These are phyloP conservation scores for Hydractinia echinata DNA, from an alignment of 30 jellyfish, hydroid and myxozoan species.

Conservation along the genomic window DNA sequence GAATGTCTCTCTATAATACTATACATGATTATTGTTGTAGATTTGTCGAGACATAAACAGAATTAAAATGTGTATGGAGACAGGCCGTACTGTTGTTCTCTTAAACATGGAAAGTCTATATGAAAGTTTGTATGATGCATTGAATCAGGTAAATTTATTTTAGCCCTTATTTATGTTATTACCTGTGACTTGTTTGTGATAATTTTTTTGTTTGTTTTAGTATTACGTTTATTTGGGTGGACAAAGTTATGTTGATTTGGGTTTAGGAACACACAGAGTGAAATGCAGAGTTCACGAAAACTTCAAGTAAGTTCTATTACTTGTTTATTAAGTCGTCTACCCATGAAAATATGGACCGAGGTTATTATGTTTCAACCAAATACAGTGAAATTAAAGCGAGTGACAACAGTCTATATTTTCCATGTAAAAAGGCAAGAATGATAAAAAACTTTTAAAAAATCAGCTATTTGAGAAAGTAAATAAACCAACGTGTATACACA, in stretches of 20 bases:
- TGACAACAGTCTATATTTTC: too few relatives aligned
- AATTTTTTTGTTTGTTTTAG: slow-evolving; percentile 19
- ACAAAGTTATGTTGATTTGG: slow-evolving; percentile 71
- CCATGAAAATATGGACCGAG: not conserved
- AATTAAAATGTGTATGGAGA: slow-evolving; percentile 74
- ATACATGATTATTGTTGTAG: slow-evolving; percentile 3
- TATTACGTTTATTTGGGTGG: slow-evolving; percentile 68
- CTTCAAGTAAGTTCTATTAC: slow-evolving; percentile 43
- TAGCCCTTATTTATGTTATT: not conserved
- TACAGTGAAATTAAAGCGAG: too few relatives aligned
- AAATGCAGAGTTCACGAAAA: slow-evolving; percentile 78
- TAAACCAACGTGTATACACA: too few relatives aligned
- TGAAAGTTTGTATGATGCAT: slow-evolving; percentile 69
- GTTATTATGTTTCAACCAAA: too few relatives aligned
- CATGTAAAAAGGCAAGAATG: too few relatives aligned
- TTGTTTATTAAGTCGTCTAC: not conserved
- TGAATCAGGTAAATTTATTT: slow-evolving; percentile 46
- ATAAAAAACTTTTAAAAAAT: too few relatives aligned
- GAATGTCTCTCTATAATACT: too few relatives aligned
- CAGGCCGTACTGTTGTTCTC: slow-evolving; percentile 67
- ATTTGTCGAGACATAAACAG: slow-evolving; percentile 68
- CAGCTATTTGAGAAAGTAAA: too few relatives aligned
- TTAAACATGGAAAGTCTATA: slow-evolving; percentile 64
- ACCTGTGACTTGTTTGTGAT: not conserved
- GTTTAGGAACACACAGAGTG: slow-evolving; percentile 78